phyloP scores from a whole-genome alignment of 2,797 vertebrate genomes.

The Craterocephalus amniculus region DNA sequence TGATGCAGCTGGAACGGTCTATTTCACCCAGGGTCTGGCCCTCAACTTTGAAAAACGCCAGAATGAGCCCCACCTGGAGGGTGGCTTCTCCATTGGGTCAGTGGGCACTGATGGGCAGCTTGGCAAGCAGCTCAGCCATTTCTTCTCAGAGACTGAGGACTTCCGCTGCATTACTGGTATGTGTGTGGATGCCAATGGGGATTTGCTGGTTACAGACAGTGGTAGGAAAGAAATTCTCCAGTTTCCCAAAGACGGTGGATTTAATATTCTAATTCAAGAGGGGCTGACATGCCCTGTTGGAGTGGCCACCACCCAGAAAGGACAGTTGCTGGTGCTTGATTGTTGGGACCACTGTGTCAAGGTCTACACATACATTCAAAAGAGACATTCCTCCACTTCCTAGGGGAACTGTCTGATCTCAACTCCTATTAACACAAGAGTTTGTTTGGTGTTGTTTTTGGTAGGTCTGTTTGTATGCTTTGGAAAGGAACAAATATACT shows the following conservation, averaged over 20 bases:
- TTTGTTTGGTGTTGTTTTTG: slow-evolving; percentile 20
- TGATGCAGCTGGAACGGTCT: slow-evolving; percentile 91
- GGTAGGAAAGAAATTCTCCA: slow-evolving; percentile 95
- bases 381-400: slow-evolving; percentile 85
- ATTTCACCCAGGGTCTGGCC: slow-evolving; percentile 96
- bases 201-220: slow-evolving; percentile 95
- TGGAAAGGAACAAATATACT: slow-evolving; percentile 25
- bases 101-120: slow-evolving; percentile 92
- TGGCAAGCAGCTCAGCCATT: slow-evolving; percentile 95
- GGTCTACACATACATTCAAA: slow-evolving; percentile 94
- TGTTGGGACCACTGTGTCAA: slow-evolving; percentile 99
- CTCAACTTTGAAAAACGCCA: slow-evolving; percentile 94
- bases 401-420: slow-evolving; percentile 51
- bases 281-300: slow-evolving; percentile 94
- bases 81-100: slow-evolving; percentile 95
- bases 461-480: slow-evolving; percentile 26
- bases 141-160: slow-evolving; percentile 95
- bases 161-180: slow-evolving; percentile 98
- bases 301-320: slow-evolving; percentile 94
- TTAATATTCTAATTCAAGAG: slow-evolving; percentile 91
- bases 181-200: slow-evolving; percentile 94
- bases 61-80: slow-evolving; percentile 94
- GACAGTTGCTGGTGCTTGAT: slow-evolving; percentile 95
- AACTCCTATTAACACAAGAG: slow-evolving; percentile 14
- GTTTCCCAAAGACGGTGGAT: slow-evolving; percentile 95